Evolutionary conservation across 92 coral and sea anemone species (phyloP).

Genomic region (Palythoa grandiflora): DNA sequence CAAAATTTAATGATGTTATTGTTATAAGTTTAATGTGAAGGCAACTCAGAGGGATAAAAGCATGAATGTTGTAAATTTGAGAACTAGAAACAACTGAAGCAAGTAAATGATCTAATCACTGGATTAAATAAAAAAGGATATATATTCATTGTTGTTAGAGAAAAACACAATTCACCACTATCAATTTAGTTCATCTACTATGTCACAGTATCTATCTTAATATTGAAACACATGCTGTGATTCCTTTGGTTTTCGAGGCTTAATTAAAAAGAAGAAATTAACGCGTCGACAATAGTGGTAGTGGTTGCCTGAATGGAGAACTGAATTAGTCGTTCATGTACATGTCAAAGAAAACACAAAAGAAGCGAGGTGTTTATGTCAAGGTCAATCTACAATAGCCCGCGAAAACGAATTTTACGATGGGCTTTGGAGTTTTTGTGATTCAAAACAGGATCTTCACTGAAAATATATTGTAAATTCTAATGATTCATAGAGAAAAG

Average conservation of each 20-base stretch:
- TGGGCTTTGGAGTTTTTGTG: not conserved
- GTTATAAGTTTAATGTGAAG: not conserved
- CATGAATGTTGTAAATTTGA: not conserved
- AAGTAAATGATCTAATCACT: not conserved
- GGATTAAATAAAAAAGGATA: not conserved
- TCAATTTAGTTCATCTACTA: not conserved
- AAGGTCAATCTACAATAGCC: not conserved
- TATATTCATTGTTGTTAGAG: too few relatives aligned
- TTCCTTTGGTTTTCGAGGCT: not conserved
- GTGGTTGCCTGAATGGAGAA: not conserved
- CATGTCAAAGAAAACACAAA: not conserved
- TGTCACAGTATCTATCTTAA: conserved; percentile 32
- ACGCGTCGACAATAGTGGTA: conserved; percentile 4
- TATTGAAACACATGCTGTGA: not conserved
- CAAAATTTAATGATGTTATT: not conserved
- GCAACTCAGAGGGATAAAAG: not conserved
- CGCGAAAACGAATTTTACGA: not conserved
- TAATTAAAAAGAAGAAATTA: not conserved
- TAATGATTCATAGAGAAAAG: too few relatives aligned
- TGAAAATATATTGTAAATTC: not conserved
- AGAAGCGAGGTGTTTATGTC: not conserved
- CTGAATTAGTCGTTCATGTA: not conserved
- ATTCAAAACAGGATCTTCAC: not conserved
- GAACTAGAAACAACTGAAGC: not conserved
- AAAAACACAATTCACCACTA: not conserved